Conservation (phyloP, 2,797 vertebrate genomes). For the Crypturellus tataupa region DNA sequence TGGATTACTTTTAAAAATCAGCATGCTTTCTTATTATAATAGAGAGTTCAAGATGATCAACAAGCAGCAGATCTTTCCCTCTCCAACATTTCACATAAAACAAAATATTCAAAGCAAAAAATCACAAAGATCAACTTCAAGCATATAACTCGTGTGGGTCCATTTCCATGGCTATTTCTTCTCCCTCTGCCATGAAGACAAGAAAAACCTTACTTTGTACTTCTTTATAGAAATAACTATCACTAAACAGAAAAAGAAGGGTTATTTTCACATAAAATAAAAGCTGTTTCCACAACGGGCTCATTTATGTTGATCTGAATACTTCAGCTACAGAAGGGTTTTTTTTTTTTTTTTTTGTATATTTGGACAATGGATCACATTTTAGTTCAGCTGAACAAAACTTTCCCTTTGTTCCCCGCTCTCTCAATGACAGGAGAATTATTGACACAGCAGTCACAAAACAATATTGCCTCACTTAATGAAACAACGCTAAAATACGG, state of each 20-base stretch:
- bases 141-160: background rate
- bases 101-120: constrained; percentile 5
- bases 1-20: background rate
- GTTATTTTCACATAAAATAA: background rate
- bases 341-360: background rate
- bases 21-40: background rate
- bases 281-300: background rate
- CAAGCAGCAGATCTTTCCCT: background rate
- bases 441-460: background rate
- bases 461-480: background rate
- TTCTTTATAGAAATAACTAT: constrained; percentile 14
- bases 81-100: background rate
- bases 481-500: background rate
- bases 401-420: background rate
- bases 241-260: background rate
- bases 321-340: background rate
- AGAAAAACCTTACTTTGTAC: background rate
- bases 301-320: background rate
- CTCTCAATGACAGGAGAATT: background rate
- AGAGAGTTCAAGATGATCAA: background rate
- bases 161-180: background rate
- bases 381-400: constrained; percentile 4
- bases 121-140: background rate
- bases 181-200: background rate
- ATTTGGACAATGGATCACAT: background rate